These are phyloP conservation scores for Decapterus maruadsi DNA, from an alignment of 2,797 vertebrate genomes.

Conservation along the genomic window DNA sequence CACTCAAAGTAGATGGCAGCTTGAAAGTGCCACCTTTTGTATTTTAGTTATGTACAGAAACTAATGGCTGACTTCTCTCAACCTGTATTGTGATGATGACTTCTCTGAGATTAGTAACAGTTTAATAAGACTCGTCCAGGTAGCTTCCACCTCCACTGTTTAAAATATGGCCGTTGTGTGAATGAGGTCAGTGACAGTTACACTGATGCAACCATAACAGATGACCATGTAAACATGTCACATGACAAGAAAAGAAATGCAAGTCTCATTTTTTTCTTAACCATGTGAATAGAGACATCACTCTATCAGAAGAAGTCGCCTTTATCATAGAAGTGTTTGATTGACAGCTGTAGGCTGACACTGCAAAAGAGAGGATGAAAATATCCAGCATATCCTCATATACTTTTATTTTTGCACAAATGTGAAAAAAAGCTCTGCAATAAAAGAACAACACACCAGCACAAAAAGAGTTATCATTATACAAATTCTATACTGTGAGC, in stretches of 20 bases:
- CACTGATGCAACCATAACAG: conserved; percentile 43
- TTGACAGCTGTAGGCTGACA: conserved; percentile 38
- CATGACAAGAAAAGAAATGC: conserved; percentile 73
- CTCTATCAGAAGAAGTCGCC: conserved; percentile 64
- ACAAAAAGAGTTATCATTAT: background rate
- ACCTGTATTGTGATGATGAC: background rate
- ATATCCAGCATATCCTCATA: background rate
- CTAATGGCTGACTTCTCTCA: background rate
- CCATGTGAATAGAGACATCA: conserved; percentile 65
- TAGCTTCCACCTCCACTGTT: conserved; percentile 39
- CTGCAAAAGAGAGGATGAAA: background rate
- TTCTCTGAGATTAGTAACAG: background rate
- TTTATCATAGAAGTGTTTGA: conserved; percentile 74
- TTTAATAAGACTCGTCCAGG: background rate
- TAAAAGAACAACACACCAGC: background rate
- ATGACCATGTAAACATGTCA: conserved; percentile 62
- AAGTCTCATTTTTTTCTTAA: conserved; percentile 67
- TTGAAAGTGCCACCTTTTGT: too few relatives aligned
- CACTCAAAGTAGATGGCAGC: too few relatives aligned
- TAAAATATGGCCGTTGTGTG: conserved; percentile 51
- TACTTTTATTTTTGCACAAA: background rate
- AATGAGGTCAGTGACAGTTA: conserved; percentile 53
- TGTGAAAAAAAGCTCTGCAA: accelerated
- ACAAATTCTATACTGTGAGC: too few relatives aligned
- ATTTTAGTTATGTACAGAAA: too few relatives aligned